Conservation (phyloP, 2,797 vertebrate genomes). For the Malacoctenus gilli region DNA sequence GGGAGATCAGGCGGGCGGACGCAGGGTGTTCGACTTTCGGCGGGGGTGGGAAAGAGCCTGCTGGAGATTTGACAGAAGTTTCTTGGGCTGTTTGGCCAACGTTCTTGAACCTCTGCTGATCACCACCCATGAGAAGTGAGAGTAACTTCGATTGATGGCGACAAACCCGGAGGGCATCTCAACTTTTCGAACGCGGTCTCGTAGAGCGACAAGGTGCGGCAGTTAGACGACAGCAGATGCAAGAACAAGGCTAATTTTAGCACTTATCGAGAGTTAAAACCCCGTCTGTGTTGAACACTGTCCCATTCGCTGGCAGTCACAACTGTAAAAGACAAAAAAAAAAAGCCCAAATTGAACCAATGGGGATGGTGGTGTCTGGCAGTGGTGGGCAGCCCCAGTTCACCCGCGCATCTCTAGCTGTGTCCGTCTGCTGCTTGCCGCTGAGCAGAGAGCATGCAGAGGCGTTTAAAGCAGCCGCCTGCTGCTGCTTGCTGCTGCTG, state of each 20-base stretch:
- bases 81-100: too few relatives aligned
- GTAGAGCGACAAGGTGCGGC: too few relatives aligned
- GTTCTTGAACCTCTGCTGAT: too few relatives aligned
- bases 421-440: too few relatives aligned
- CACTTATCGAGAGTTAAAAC: neutral
- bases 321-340: neutral
- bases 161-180: too few relatives aligned
- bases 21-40: slow-evolving; percentile 10
- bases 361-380: neutral
- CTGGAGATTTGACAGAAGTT: too few relatives aligned
- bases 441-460: neutral
- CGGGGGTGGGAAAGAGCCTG: slow-evolving; percentile 13
- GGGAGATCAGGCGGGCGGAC: slow-evolving; percentile 15
- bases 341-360: neutral
- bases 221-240: too few relatives aligned
- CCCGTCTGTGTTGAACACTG: neutral
- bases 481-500: neutral
- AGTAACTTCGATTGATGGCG: too few relatives aligned
- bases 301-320: neutral
- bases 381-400: neutral
- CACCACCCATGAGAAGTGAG: too few relatives aligned
- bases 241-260: too few relatives aligned
- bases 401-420: neutral
- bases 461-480: neutral
- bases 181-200: too few relatives aligned